phyloP scores from a whole-genome alignment of 2,797 vertebrate species.

The Dromococcyx pavoninus region DNA sequence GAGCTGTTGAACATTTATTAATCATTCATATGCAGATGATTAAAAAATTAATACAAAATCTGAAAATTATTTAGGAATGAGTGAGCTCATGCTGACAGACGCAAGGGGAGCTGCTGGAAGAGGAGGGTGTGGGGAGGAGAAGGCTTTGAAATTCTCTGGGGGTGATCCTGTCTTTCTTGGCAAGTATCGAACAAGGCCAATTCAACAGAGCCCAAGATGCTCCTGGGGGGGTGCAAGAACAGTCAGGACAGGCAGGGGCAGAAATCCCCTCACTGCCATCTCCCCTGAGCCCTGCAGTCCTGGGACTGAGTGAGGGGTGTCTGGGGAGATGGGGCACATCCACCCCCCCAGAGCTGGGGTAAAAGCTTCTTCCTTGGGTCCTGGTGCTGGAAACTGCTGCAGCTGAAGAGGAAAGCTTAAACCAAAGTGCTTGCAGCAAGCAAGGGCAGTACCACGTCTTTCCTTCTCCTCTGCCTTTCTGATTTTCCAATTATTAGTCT shows the following conservation, averaged over 20 bases:
- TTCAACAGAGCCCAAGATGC: neutral
- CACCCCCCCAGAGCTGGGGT: fast-evolving
- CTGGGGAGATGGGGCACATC: fast-evolving
- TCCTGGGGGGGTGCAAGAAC: neutral
- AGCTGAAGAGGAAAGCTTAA: neutral
- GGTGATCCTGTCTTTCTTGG: neutral
- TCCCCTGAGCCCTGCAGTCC: neutral
- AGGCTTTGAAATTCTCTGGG: neutral
- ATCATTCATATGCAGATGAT: slow-evolving; percentile 61
- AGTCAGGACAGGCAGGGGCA: no score
- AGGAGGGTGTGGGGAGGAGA: neutral
- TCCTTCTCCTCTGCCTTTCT: neutral
- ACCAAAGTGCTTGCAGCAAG: neutral
- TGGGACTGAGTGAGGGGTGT: no score
- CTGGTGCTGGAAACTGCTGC: neutral
- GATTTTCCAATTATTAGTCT: neutral
- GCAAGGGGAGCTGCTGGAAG: neutral
- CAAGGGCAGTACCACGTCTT: neutral
- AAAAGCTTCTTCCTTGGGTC: neutral
- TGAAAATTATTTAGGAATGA: slow-evolving; percentile 46
- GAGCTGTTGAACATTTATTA: slow-evolving; percentile 58
- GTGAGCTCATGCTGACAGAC: slow-evolving; percentile 8
- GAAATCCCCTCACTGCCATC: neutral
- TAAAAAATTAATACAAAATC: slow-evolving; percentile 66
- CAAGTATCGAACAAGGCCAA: neutral